These are phyloP conservation scores for Steatornis caripensis DNA, from an alignment of 2,113 vertebrate genomes.

Conservation along the genomic window DNA sequence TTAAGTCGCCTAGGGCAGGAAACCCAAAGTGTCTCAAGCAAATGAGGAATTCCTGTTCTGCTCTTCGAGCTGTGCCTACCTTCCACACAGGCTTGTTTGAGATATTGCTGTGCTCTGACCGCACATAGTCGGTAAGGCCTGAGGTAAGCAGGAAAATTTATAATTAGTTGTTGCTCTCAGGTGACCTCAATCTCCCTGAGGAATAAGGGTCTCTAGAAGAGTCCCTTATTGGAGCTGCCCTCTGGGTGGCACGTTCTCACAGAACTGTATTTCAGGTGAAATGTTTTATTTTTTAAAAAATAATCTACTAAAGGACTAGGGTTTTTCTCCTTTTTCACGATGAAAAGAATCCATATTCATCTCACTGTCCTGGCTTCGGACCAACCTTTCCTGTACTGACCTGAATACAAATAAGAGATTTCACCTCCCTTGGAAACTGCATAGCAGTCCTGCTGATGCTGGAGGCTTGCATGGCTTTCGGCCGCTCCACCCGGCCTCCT, in stretches of 20 bases:
- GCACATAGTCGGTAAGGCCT: background rate
- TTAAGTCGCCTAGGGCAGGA: background rate
- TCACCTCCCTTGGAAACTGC: background rate
- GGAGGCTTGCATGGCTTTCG: background rate
- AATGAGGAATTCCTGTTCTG: background rate
- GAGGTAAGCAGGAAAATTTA: background rate
- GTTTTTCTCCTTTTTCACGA: background rate
- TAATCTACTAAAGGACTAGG: background rate
- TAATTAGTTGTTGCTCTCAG: background rate
- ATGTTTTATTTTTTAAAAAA: background rate
- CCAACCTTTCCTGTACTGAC: background rate
- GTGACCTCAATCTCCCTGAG: background rate
- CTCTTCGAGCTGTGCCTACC: background rate
- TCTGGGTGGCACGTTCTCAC: background rate
- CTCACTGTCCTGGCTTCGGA: fast-evolving
- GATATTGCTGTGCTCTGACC: background rate
- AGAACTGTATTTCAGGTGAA: background rate
- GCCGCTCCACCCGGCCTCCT: background rate
- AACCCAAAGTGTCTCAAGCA: background rate
- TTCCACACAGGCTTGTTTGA: background rate
- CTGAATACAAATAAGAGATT: background rate
- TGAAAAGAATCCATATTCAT: background rate
- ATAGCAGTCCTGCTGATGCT: background rate
- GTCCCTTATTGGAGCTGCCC: background rate
- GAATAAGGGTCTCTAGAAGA: background rate